Evolutionary conservation across 1,140 invertebrate species (phyloP), one percentile per base, ranked within the genome.

Genomic region (Trichonephila clavata): DNA sequence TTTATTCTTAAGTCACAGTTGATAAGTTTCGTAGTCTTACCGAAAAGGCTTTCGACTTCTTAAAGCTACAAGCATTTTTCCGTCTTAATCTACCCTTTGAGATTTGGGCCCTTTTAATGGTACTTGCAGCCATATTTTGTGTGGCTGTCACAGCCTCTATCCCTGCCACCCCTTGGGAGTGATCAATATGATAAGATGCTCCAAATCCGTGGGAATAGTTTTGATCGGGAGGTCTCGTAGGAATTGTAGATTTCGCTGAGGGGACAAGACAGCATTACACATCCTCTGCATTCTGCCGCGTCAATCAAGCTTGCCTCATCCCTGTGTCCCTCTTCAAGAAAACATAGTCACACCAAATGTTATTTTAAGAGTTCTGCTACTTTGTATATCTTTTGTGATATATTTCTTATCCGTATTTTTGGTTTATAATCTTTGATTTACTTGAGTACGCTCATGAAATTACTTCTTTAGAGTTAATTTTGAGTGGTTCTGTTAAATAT

Each of bases 131-230:
- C 71, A 80, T 90, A 90, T 81, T 81, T 90, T 81, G 68, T n/a
- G 57, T 1, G 24, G 32, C 43, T 80, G 89, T 81, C 89, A 39
- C 27, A 43, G 63, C 20, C n/a, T 50, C 18, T 63, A 24, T 61
- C n/a, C 89, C 77, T 24, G 1, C 59, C 7, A 65, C 21, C 87
- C 21, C 71, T 43, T 21, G 89, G 89, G 89, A 80, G 39, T 39
- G 68, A 90, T 90, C 89, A 59, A 61, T 81, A 21, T 81, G 89
- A 90, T 80, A 81, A 90, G 71, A 60, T 68, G 71, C 18, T 32
- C 43, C 24, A 80, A 81, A 81, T 50, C 24, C 89, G 68, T 80
- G 68, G 68, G 89, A 81, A 90, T 32, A 32, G 60, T 60, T 60
- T n/a, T 13, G 50, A 81, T 71, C 14, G n/a, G 61, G 27, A 71